Evolutionary conservation across 1,140 invertebrate genomes (phyloP).

Genomic region (Platyscapa corneri): DNA sequence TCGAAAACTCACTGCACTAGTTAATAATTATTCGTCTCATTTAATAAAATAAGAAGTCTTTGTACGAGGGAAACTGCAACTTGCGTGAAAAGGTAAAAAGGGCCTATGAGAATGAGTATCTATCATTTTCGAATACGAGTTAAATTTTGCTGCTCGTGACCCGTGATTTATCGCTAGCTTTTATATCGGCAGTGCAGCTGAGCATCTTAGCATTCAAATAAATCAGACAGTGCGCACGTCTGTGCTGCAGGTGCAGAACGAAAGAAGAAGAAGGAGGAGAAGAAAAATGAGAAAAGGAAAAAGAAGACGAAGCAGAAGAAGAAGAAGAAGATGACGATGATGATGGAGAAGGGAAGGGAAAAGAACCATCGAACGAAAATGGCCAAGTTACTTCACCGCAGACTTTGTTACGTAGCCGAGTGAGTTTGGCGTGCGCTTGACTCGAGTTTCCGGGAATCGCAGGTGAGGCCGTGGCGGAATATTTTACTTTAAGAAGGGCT

Average conservation of each 20-base stretch:
- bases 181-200: neutral
- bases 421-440: neutral
- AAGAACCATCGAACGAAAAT: neutral
- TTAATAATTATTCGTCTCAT: too few species aligned
- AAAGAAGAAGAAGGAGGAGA: too few species aligned
- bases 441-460: slow-evolving; percentile 39
- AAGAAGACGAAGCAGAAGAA: too few species aligned
- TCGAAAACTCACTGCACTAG: too few species aligned
- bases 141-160: neutral
- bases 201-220: neutral
- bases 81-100: neutral
- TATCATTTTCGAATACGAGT: neutral
- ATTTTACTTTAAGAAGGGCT: slow-evolving; percentile 4
- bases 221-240: neutral
- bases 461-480: slow-evolving; percentile 16
- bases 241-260: slow-evolving; percentile 3
- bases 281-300: too few species aligned
- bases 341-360: neutral
- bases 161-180: neutral
- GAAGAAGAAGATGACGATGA: too few species aligned
- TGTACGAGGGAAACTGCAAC: too few species aligned
- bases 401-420: neutral
- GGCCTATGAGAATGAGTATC: neutral
- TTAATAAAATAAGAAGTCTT: too few species aligned
- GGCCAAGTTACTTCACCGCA: slow-evolving; percentile 29